phyloP scores from a whole-genome alignment of 2,888 invertebrate species.

The Drosophila dives region DNA sequence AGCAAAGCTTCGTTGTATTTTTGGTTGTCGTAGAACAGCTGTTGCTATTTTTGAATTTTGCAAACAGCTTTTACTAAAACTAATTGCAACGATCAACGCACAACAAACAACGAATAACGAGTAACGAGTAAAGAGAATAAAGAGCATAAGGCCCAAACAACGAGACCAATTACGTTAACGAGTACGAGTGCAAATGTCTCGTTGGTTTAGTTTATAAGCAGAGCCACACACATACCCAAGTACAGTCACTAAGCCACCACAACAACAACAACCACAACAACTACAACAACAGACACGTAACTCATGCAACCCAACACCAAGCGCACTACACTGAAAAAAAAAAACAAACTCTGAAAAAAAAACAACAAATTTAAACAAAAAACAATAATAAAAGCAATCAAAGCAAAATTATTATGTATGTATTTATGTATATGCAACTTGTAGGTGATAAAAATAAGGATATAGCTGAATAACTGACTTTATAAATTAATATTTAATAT shows the following conservation, averaged over 20 bases:
- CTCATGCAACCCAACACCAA: constrained; percentile 44
- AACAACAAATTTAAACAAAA: constrained; percentile 29
- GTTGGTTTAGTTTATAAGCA: constrained; percentile 19
- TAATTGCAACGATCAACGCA: constrained; percentile 37
- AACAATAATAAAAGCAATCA: constrained; percentile 35
- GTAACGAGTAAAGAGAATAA: constrained; percentile 27
- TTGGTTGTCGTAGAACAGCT: constrained; percentile 40
- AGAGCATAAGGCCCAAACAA: constrained; percentile 6
- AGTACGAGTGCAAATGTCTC: constrained; percentile 2
- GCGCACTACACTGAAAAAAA: constrained; percentile 50
- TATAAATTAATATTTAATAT: constrained; percentile 64
- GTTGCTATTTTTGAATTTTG: constrained; percentile 57
- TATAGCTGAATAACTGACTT: constrained; percentile 47
- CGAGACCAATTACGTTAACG: neutral
- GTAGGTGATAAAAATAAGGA: constrained; percentile 56
- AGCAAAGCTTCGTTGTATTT: constrained; percentile 32
- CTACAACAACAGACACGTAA: constrained; percentile 39
- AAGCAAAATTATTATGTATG: constrained; percentile 59
- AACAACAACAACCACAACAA: constrained; percentile 22
- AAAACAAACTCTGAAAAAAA: constrained; percentile 19
- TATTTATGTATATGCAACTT: constrained; percentile 59
- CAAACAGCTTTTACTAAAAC: constrained; percentile 56
- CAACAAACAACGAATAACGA: constrained; percentile 30
- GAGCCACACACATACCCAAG: constrained; percentile 25
- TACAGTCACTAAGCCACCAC: constrained; percentile 36